Conservation (phyloP, 2,797 vertebrate species). For the Pseudochaenichthys georgianus region DNA sequence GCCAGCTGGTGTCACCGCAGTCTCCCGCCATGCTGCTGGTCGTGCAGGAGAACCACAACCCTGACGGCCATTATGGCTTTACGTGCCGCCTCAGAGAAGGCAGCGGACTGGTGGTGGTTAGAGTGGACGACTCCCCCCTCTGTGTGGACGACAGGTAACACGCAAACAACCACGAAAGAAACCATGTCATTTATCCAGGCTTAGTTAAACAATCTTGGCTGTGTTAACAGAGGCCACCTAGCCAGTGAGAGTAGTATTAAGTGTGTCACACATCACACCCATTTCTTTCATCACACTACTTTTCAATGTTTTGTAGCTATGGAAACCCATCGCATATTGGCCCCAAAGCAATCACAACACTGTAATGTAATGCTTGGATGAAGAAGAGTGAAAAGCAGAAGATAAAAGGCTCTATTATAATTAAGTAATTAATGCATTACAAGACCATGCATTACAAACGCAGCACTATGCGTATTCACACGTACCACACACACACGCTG, state of each 20-base stretch:
- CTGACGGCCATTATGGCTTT: constrained; percentile 76
- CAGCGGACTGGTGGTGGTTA: constrained; percentile 73
- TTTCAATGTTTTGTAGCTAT: constrained; percentile 46
- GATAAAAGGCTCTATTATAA: constrained; percentile 51
- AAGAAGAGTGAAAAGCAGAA: constrained; percentile 50
- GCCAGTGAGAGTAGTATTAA: constrained; percentile 17
- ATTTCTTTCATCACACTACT: constrained; percentile 37
- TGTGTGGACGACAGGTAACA: constrained; percentile 81
- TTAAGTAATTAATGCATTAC: constrained; percentile 54
- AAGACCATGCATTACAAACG: constrained; percentile 36
- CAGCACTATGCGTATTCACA: constrained; percentile 12
- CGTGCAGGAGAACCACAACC: constrained; percentile 66
- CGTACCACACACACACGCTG: constrained; percentile 30
- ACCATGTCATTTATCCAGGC: neutral
- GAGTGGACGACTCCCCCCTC: constrained; percentile 69
- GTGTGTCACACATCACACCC: constrained; percentile 33
- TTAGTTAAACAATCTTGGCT: constrained; percentile 7
- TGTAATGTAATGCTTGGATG: constrained; percentile 57
- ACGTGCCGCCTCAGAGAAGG: constrained; percentile 60
- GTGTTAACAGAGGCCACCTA: constrained; percentile 17
- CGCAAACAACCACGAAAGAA: neutral
- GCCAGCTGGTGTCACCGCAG: constrained; percentile 81
- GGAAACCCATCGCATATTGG: constrained; percentile 47
- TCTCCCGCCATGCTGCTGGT: constrained; percentile 80
- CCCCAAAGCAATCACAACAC: constrained; percentile 54